These are phyloP conservation scores for Strongylocentrotus purpuratus DNA, from an alignment of 35 echinoderm and acorn worm genomes.

Conservation along the genomic window DNA sequence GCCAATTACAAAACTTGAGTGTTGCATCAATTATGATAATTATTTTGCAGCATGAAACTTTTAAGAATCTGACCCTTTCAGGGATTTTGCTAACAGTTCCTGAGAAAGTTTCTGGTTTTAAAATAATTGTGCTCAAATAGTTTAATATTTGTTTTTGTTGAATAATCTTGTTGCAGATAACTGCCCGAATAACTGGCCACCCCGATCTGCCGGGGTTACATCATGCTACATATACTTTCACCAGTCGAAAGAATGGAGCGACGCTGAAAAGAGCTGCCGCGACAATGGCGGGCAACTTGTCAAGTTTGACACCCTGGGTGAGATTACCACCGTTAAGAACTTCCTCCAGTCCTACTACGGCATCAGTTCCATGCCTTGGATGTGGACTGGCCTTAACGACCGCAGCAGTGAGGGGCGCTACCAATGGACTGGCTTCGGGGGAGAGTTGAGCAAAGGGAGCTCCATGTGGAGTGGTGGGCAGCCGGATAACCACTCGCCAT, in stretches of 20 bases:
- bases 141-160: no score
- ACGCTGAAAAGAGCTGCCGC: background rate
- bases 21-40: no score
- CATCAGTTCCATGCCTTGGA: background rate
- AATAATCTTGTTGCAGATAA: background rate
- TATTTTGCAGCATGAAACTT: no score
- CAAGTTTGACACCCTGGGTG: background rate
- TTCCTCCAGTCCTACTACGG: background rate
- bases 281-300: background rate
- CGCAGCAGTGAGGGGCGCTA: background rate
- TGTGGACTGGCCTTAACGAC: conserved; percentile 20
- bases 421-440: conserved; percentile 1
- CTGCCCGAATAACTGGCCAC: conserved; percentile 5
- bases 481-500: background rate
- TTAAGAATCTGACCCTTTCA: no score
- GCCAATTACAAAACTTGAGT: no score
- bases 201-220: background rate
- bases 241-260: background rate
- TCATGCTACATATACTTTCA: conserved; percentile 9
- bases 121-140: no score
- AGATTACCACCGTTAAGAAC: background rate
- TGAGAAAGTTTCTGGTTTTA: no score
- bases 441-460: background rate
- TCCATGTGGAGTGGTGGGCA: background rate
- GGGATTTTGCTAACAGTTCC: no score